Base-by-base conservation (phyloP, 2,113 vertebrate species). In the Hymenochirus boettgeri region DNA sequence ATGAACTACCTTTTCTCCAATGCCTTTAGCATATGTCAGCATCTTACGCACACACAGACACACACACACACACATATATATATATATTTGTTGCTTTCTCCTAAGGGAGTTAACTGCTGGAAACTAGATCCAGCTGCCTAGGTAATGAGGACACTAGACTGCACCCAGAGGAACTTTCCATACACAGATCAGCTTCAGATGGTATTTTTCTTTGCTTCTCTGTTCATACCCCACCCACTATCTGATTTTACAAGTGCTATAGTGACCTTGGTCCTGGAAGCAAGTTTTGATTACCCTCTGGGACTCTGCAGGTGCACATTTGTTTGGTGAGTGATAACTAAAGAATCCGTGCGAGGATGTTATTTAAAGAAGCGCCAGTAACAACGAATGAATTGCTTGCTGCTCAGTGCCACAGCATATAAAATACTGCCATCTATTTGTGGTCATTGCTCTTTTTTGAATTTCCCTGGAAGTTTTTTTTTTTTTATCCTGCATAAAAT, bases 51-150 rank as follows among this genome's bases (percentile, higher is more conserved):
- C n/a, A n/a, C n/a, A n/a, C n/a, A n/a, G n/a, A n/a, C n/a, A n/a
- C n/a, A n/a, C n/a, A n/a, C n/a, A n/a, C n/a, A n/a, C n/a, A n/a
- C n/a, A n/a, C 45, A 33, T 42, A 55, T 48, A 21, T 47, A 39
- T 39, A 31, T 42, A 57, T 53, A 57, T 57, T 42, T 51, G 56
- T 60, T 53, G 65, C 39, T 69, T 69, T 59, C 56, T 69, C 65
- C 52, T 69, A 26, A 51, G 65, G 65, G 65, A 69, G 12, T 33
- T 26, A 50, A 69, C 56, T 52, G 65, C 47, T 59, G 57, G 56
- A 59, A 69, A 69, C 56, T 51, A 69, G 57, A 60, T 69, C 47
- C 65, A 69, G 56, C 65, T 69, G 65, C 65, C 56, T 60, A 69
- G 65, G 55, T 69, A 69, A 69, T 60, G 48, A 69, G 56, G 56